phyloP scores from a whole-genome alignment of 2,113 vertebrate genomes.

The Hippopotamus amphibius region DNA sequence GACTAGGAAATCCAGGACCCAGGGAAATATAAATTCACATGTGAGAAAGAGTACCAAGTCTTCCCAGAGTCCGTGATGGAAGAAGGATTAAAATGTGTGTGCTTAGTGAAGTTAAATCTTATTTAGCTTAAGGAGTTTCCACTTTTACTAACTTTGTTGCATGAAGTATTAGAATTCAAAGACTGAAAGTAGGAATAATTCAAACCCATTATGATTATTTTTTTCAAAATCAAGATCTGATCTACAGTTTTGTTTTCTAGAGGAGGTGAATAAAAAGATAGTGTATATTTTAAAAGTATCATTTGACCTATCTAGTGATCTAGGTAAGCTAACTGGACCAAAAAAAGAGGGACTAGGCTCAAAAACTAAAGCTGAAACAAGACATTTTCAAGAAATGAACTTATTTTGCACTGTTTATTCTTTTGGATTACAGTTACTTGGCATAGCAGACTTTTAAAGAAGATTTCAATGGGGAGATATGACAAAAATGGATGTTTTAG shows the following conservation, averaged over 20 bases:
- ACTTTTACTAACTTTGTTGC: background rate
- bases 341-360: background rate
- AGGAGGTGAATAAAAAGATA: background rate
- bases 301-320: background rate
- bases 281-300: background rate
- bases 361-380: background rate
- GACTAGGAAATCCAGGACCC: background rate
- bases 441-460: background rate
- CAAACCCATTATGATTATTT: background rate
- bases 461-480: background rate
- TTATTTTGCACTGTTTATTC: background rate
- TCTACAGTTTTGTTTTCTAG: background rate
- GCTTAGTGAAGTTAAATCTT: background rate
- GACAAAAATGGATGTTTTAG: background rate
- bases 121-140: background rate
- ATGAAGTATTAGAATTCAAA: background rate
- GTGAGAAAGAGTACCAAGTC: background rate
- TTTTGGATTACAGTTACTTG: background rate
- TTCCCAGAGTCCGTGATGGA: background rate
- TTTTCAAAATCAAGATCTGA: background rate
- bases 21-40: conserved; percentile 16
- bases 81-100: background rate
- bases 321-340: background rate
- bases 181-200: background rate
- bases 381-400: background rate